Conservation (phyloP, 2,113 vertebrate genomes). For the Apistogramma diplotaenia region DNA sequence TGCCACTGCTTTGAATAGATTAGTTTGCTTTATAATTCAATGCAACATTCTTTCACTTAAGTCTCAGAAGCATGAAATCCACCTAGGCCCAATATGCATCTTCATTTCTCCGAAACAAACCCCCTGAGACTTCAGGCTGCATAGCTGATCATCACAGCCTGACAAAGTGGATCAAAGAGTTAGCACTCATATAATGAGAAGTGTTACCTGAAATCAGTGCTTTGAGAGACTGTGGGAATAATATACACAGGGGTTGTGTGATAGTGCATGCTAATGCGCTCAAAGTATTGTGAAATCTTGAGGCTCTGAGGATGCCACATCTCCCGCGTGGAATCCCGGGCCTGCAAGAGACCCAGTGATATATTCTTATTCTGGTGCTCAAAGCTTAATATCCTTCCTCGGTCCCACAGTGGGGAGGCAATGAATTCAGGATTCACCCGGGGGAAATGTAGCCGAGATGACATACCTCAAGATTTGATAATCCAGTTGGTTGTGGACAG, state of each 20-base stretch:
- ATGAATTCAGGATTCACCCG: constrained; percentile 25
- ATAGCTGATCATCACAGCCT: constrained; percentile 51
- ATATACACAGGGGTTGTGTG: constrained; percentile 40
- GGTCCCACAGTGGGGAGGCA: constrained; percentile 8
- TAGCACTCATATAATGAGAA: constrained; percentile 52
- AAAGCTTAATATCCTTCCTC: constrained; percentile 52
- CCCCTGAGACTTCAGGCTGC: constrained; percentile 18
- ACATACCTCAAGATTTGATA: constrained; percentile 51
- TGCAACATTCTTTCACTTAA: constrained; percentile 24
- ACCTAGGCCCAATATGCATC: constrained; percentile 28
- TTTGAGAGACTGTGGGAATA: constrained; percentile 57
- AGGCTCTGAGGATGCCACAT: constrained; percentile 24
- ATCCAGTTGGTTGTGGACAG: constrained; percentile 53
- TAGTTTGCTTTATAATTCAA: constrained; percentile 28
- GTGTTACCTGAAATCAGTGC: constrained; percentile 60
- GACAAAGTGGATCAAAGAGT: constrained; percentile 64
- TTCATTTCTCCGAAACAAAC: constrained; percentile 49
- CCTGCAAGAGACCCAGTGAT: constrained; percentile 38
- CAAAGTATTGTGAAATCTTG: constrained; percentile 55
- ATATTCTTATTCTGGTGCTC: constrained; percentile 52
- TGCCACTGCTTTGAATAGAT: constrained; percentile 37
- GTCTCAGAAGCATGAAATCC: constrained; percentile 48
- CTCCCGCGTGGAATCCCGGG: constrained; percentile 42
- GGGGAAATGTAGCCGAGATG: constrained; percentile 53
- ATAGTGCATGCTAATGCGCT: constrained; percentile 62